Evolutionary conservation across 1,140 invertebrate genomes (phyloP).

Genomic region (Apis dorsata): DNA sequence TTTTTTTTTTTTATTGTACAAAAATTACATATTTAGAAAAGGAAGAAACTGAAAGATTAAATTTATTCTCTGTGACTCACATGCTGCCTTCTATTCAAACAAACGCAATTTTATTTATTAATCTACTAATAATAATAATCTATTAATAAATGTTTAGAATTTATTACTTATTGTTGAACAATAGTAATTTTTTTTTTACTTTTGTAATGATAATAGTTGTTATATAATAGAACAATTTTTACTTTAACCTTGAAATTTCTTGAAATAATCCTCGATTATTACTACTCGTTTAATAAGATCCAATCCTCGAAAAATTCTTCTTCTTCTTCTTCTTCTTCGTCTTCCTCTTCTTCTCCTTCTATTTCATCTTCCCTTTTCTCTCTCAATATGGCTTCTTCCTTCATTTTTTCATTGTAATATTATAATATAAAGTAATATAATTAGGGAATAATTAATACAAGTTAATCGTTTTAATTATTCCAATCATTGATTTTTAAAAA

Average conservation of each 20-base stretch:
- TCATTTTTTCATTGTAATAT: too few relatives aligned
- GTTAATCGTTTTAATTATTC: not conserved
- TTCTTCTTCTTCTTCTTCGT: not conserved
- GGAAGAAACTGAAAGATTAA: not conserved
- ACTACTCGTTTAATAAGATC: not conserved
- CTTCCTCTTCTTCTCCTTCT: not conserved
- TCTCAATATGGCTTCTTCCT: too few relatives aligned
- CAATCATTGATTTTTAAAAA: not conserved
- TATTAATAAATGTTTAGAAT: too few relatives aligned
- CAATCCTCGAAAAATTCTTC: not conserved
- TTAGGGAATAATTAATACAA: too few relatives aligned
- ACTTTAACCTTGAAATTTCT: too few relatives aligned
- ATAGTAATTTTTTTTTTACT: too few relatives aligned
- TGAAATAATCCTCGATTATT: not conserved
- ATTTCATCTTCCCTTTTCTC: not conserved
- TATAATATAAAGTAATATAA: not conserved
- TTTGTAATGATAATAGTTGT: too few relatives aligned
- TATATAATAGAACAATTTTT: too few relatives aligned
- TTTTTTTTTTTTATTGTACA: too few relatives aligned
- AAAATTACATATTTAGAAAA: not conserved
- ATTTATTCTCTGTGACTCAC: too few relatives aligned
- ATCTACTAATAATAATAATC: not conserved
- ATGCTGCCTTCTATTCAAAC: not conserved
- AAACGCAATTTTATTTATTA: conserved; percentile 10
- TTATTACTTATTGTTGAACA: too few relatives aligned